Conservation (phyloP, 2,888 invertebrate species). For the Hirtodrosophila trivittata region DNA sequence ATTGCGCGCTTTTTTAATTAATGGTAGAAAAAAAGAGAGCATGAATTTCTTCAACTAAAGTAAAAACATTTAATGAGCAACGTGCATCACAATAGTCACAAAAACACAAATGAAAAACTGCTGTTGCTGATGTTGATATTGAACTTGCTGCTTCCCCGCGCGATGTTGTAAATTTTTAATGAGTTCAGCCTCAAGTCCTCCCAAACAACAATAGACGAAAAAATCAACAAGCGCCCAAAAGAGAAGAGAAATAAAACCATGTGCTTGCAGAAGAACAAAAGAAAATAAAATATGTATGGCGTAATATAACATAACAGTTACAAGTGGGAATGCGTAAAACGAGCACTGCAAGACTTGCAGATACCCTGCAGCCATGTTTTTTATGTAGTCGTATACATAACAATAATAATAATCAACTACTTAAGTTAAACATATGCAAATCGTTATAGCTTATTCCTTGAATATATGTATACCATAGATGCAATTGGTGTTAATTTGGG, state of each 20-base stretch:
- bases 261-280: constrained; percentile 3
- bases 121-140: constrained; percentile 34
- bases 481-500: no score
- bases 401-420: no score
- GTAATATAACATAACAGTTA: constrained; percentile 44
- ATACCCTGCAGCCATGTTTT: constrained; percentile 12
- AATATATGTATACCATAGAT: no score
- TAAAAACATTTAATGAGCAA: constrained; percentile 29
- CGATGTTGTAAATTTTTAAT: constrained; percentile 60
- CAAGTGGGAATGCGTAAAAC: constrained; percentile 1
- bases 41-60: constrained; percentile 1
- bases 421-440: no score
- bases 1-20: neutral
- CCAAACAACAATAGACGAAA: constrained; percentile 31
- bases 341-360: neutral
- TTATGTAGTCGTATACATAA: no score
- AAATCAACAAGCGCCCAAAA: constrained; percentile 22
- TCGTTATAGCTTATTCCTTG: no score
- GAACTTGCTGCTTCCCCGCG: constrained; percentile 37
- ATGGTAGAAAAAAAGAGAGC: neutral
- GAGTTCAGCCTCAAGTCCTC: constrained; percentile 30
- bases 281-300: constrained; percentile 39
- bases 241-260: constrained; percentile 2
- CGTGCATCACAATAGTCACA: constrained; percentile 13
- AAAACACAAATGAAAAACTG: constrained; percentile 16